Evolutionary conservation across 2,797 vertebrate genomes (phyloP).

Genomic region (Tauraco hartlaubi): DNA sequence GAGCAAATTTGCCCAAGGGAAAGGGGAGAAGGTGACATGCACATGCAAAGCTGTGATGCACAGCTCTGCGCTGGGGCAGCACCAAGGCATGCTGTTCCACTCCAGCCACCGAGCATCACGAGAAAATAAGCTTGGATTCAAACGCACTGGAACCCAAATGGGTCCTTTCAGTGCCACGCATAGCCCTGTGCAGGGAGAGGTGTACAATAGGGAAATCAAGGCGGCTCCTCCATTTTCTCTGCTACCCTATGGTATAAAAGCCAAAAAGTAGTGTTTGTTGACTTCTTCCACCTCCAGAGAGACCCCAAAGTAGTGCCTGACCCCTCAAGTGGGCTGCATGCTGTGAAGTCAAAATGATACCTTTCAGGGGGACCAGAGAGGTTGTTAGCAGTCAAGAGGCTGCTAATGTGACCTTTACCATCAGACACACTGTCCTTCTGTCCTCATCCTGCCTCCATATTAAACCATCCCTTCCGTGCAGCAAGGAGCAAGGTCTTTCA

Average conservation of each 20-base stretch:
- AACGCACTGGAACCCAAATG: not conserved
- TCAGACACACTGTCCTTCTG: fast-evolving
- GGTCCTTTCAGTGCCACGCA: fast-evolving
- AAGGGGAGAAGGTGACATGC: not conserved
- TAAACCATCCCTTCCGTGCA: not conserved
- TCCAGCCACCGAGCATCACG: not conserved
- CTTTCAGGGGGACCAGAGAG: not conserved
- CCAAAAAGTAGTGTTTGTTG: not conserved
- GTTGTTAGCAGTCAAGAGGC: not conserved
- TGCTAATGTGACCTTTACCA: not conserved
- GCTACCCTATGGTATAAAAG: not conserved
- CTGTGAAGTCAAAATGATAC: not conserved
- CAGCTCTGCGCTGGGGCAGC: not conserved
- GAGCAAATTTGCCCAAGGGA: not conserved
- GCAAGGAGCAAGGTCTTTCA: not conserved
- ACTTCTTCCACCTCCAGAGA: not conserved
- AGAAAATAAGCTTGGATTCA: not conserved
- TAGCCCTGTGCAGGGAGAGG: not conserved
- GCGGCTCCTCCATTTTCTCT: not conserved
- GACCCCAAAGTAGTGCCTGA: not conserved
- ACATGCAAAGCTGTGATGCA: not conserved
- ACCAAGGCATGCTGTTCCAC: not conserved
- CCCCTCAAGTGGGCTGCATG: not conserved
- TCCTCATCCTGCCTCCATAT: not conserved
- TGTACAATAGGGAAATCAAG: no score